A percentile compares a stretch with the other conserved stretches of the same genome.
Evolutionary conservation across 1,140 invertebrate genomes (phyloP).

Genomic region (Riptortus pedestris): DNA sequence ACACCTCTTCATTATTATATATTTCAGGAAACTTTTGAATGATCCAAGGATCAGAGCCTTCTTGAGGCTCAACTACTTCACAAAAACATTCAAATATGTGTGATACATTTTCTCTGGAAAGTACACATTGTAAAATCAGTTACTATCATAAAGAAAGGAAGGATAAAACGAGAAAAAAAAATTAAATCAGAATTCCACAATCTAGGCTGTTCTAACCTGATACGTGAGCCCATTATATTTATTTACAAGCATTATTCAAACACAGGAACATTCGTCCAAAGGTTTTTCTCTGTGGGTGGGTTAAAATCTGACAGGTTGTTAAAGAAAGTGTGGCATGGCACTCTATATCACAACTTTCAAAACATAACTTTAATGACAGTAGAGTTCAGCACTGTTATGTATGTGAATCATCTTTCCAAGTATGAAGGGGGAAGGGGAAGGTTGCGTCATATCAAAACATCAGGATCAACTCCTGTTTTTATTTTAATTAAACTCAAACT

Average conservation of each 20-base stretch:
- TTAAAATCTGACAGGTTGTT: not conserved
- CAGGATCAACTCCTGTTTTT: too few species aligned
- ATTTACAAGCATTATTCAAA: not conserved
- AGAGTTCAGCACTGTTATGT: not conserved
- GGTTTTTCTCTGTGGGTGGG: not conserved
- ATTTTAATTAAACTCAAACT: too few species aligned
- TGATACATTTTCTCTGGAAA: constrained; percentile 64
- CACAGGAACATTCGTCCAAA: not conserved
- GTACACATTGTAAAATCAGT: not conserved
- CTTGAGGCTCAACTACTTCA: constrained; percentile 58
- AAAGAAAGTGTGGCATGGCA: not conserved
- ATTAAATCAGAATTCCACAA: too few species aligned
- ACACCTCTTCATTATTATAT: constrained; percentile 62
- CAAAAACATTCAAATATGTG: constrained; percentile 75
- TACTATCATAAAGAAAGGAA: too few species aligned
- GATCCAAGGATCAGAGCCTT: constrained; percentile 53
- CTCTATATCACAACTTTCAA: not conserved
- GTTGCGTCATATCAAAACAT: too few species aligned
- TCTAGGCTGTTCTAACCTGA: too few species aligned
- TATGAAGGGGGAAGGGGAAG: too few species aligned
- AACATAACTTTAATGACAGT: not conserved
- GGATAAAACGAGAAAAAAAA: too few species aligned
- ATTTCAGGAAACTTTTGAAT: constrained; percentile 63
- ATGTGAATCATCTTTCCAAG: too few species aligned
- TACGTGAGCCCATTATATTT: constrained; percentile 17